Conservation (phyloP, 2,888 invertebrate genomes). For the Ischnus inquisitorius region DNA sequence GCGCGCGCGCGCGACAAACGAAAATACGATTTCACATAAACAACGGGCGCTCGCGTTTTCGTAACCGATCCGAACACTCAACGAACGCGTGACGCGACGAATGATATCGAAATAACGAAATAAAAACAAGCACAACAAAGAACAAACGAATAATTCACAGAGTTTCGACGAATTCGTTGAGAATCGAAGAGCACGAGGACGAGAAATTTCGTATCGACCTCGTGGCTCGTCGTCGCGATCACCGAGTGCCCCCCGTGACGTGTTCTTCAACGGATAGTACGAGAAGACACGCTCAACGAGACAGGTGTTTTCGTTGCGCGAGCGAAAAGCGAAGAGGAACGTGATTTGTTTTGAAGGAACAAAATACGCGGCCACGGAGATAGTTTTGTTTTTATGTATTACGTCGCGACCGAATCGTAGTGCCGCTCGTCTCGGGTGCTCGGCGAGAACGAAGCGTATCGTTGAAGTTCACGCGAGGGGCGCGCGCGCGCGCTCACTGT, state of each 20-base stretch:
- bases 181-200: neutral
- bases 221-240: conserved; percentile 49
- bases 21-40: conserved; percentile 12
- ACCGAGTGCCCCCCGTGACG: conserved; percentile 56
- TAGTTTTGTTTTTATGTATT: neutral
- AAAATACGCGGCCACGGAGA: neutral
- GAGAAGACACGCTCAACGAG: neutral
- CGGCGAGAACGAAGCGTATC: too few species aligned
- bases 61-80: neutral
- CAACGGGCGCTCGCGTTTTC: neutral
- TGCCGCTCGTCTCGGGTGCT: too few species aligned
- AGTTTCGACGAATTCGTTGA: neutral
- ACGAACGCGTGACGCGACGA: too few species aligned
- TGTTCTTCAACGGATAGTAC: conserved; percentile 56
- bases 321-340: neutral
- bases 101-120: too few species aligned
- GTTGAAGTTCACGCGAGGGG: too few species aligned
- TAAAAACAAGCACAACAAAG: too few species aligned
- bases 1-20: conserved; percentile 39
- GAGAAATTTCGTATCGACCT: conserved; percentile 34
- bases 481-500: too few species aligned
- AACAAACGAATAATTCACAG: neutral
- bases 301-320: conserved; percentile 4
- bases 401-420: too few species aligned
- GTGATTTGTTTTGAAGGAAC: neutral